Conservation (phyloP, 1,140 invertebrate species). For the Harpegnathos saltator region DNA sequence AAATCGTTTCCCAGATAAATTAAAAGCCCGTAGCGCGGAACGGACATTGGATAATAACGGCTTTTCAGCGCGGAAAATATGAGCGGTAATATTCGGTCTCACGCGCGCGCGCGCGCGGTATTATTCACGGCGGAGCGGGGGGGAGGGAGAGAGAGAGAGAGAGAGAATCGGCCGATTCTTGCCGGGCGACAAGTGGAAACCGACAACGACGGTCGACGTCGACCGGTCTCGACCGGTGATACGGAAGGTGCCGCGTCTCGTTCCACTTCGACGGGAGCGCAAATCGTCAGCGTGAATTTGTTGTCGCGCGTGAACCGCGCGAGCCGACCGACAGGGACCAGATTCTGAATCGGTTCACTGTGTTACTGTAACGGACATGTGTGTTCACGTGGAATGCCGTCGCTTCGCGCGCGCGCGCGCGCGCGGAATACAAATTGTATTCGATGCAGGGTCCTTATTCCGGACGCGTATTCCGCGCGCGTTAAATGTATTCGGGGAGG, state of each 20-base stretch:
- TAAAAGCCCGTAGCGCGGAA: neutral
- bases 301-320: conserved; percentile 45
- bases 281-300: conserved; percentile 35
- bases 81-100: conserved; percentile 1
- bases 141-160: no score
- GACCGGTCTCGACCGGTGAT: neutral
- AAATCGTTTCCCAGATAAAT: neutral
- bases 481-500: no score
- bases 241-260: neutral
- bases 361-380: conserved; percentile 76
- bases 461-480: no score
- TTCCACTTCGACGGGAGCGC: conserved; percentile 41
- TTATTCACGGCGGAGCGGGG: conserved; percentile 9
- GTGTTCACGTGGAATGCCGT: conserved; percentile 59
- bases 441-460: no score
- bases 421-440: conserved; percentile 46
- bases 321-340: conserved; percentile 45
- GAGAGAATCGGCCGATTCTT: neutral
- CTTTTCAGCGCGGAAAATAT: conserved; percentile 19
- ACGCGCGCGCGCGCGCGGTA: no score
- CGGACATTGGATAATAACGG: conserved; percentile 7
- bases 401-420: neutral
- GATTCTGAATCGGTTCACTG: conserved; percentile 75
- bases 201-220: neutral
- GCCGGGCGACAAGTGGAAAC: conserved; percentile 10